Conservation (phyloP, 2,797 vertebrate species). For the Syncerus caffer region DNA sequence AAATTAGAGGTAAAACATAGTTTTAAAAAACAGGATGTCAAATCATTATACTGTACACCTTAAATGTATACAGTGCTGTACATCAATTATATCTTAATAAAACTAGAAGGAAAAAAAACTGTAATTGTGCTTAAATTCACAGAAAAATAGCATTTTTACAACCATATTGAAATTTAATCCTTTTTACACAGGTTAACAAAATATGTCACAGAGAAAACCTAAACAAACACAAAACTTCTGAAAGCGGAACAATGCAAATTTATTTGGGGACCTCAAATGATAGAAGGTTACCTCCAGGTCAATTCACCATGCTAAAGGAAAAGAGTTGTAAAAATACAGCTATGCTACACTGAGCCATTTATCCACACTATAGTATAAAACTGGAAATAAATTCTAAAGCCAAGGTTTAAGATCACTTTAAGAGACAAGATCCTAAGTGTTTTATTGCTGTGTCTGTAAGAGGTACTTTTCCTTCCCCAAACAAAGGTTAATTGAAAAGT, state of each 20-base stretch:
- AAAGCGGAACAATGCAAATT: background rate
- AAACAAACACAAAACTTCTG: background rate
- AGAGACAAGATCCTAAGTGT: background rate
- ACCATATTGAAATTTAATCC: background rate
- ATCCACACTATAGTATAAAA: conserved; percentile 69
- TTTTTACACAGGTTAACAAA: background rate
- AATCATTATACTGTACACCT: background rate
- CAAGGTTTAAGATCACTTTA: conserved; percentile 16
- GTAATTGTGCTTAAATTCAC: conserved; percentile 60
- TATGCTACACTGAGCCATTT: conserved; percentile 73
- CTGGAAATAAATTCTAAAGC: background rate
- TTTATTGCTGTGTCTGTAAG: background rate
- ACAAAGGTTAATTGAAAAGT: background rate
- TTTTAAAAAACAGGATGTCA: conserved; percentile 42
- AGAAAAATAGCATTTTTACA: conserved; percentile 66
- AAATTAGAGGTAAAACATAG: conserved; percentile 49
- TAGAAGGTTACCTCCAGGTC: background rate
- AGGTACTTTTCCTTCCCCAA: background rate
- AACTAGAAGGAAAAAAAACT: background rate
- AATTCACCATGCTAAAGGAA: background rate
- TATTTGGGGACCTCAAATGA: background rate
- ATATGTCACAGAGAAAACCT: background rate
- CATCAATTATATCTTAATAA: background rate
- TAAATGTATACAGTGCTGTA: background rate
- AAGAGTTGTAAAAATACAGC: conserved; percentile 78